Base-by-base conservation (phyloP, 2,113 vertebrate genomes). In the Myodes glareolus region DNA sequence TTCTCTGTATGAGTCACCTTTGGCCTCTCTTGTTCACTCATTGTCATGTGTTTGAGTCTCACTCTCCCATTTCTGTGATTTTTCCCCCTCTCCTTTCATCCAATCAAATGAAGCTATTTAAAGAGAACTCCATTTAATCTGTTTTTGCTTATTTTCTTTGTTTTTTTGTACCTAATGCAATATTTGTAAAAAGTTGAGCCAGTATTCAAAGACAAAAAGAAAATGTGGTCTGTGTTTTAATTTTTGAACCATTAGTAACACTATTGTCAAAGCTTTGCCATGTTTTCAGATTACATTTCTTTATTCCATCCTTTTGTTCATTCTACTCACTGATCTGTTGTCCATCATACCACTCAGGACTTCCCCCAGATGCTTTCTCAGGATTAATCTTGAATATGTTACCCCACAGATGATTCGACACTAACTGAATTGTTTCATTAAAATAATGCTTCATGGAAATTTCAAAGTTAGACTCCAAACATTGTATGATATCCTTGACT, bases 401-500 rank as follows among this genome's bases (percentile, higher is more conserved):
- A 55, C 31, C 6, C 31, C 31, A 92, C 73, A 39, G 19, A 42
- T 29, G 70, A 52, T 94, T 85, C 31, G 36, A 88, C 84, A 81
- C 47, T 14, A 90, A 21, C 17, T n/a, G 25, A 88, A 14, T 33
- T 55, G 0, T 76, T 94, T 78, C 13, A n/a, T 33, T 72, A 68
- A 76, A 50, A 76, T 84, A 86, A 72, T 25, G 8, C 25, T 63
- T 58, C 61, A 67, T 6, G 55, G 45, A 86, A 72, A 91, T 94
- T 97, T 95, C 4, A 92, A 85, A 94, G 36, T 52, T 16, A 63
- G 42, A 67, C n/a, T 36, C 33, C 17, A 36, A 95, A 88, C 72
- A 27, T 67, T 1, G 13, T 52, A 16, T n/a, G 8, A 45, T 91
- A 76, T 84, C 50, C 90, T 39, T 47, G 17, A 0, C 13, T 85